Base-by-base conservation (phyloP, 2,888 invertebrate species). In the Laothoe populi region DNA sequence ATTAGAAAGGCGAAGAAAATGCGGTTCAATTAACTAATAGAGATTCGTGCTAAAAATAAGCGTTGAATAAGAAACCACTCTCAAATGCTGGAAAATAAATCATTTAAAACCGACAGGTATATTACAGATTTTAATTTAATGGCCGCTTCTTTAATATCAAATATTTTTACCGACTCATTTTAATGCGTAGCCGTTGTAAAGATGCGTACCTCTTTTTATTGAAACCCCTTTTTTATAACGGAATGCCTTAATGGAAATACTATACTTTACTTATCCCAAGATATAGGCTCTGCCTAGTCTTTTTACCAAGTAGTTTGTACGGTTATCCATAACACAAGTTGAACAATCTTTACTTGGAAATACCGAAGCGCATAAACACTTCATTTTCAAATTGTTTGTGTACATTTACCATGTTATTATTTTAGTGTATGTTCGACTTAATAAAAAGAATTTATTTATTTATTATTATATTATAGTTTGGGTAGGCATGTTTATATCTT, bases 1-100 rank as follows among this genome's bases (percentile, higher is more conserved):
- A 40, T 35, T 57, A 57, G 21, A 57, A 57, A 63, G 63, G 62
- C 65, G 68, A 70, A 64, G 68, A 72, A 71, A 77, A 67, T 70
- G 70, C 63, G 70, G 65, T 67, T 70, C 72, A 73, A 75, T 77
- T 74, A 75, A 73, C 73, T 74, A 75, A 77, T 75, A 72, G 74
- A 70, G 67, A 66, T 71, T 67, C 64, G 68, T 69, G 64, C 66
- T 70, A 66, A 65, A 72, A 73, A 71, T 67, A 68, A 61, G 45
- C 35, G 23, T 23, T 23, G 40, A 40, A 40, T 40, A n/a, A 57
- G 40, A 57, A 24, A 24, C 40, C 40, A 23, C 40, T 24, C 26
- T 40, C 10, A 5, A 40, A 23, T 8, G 23, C 57, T 57, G 23
- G 7, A 40, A 42, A 40, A 40, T 24, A 40, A 38, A 57, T 42